Conservation (phyloP, 2,888 invertebrate genomes). For the Sarcophaga carnaria region DNA sequence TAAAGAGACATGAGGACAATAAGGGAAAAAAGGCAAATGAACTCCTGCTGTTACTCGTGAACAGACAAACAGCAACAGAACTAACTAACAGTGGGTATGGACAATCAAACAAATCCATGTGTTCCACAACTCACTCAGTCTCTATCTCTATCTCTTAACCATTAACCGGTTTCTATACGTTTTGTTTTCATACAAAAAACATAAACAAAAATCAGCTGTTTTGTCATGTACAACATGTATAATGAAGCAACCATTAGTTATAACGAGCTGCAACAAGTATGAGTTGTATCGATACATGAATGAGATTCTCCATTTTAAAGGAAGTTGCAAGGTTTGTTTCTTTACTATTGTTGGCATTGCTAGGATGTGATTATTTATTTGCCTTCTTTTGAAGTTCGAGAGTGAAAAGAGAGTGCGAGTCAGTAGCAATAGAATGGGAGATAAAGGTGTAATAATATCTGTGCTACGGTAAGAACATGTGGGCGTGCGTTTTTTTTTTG, state of each 20-base stretch:
- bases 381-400: not conserved
- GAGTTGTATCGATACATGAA: not conserved
- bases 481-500: not conserved
- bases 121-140: no score
- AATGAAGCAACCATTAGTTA: not conserved
- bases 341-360: not conserved
- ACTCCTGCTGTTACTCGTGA: not conserved
- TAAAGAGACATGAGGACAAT: not conserved
- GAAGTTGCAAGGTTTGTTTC: not conserved
- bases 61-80: constrained; percentile 51
- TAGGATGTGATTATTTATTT: not conserved
- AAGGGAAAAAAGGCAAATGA: constrained; percentile 47
- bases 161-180: constrained; percentile 29
- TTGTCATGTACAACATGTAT: not conserved
- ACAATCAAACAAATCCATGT: no score
- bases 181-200: constrained; percentile 24
- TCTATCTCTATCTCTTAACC: no score
- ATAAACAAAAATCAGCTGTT: constrained; percentile 73
- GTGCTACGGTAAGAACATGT: not conserved
- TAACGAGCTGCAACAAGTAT: not conserved
- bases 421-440: not conserved
- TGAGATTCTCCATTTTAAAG: not conserved
- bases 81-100: not conserved
- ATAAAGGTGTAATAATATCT: not conserved
- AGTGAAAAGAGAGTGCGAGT: not conserved